Conservation (phyloP, 30 jellyfish, hydroid and myxozoan species). For the Rhopilema esculentum region DNA sequence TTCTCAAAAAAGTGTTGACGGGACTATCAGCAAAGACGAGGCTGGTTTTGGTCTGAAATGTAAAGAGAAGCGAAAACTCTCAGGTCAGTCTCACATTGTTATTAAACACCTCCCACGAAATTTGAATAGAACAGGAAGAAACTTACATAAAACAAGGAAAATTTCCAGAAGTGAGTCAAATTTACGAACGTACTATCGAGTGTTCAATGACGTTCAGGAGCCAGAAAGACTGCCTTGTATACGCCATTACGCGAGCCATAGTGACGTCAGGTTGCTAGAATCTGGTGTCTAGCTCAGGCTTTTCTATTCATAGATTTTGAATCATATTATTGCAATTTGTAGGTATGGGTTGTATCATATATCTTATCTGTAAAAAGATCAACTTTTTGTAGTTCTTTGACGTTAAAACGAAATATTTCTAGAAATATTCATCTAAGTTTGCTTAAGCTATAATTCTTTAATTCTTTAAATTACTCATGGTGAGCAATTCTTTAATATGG, state of each 20-base stretch:
- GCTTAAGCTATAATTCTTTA: background rate
- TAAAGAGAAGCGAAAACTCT: background rate
- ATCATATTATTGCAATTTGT: background rate
- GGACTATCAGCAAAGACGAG: background rate
- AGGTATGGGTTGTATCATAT: background rate
- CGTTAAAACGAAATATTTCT: background rate
- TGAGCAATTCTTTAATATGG: background rate
- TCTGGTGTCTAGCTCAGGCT: background rate
- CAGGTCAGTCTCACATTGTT: background rate
- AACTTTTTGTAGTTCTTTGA: background rate
- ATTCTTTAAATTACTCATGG: background rate
- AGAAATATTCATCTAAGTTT: background rate
- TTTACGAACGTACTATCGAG: background rate
- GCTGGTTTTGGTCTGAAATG: background rate
- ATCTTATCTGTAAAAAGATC: background rate
- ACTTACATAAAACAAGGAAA: background rate
- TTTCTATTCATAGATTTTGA: background rate
- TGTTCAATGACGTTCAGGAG: background rate
- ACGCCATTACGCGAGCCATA: conserved; percentile 22
- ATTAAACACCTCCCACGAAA: background rate
- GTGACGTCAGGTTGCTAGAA: conserved; percentile 5
- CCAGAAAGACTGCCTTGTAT: conserved; percentile 11
- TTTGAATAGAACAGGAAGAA: background rate
- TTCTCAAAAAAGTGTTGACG: background rate
- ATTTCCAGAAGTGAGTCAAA: conserved; percentile 28